Base-by-base conservation (phyloP, 2,888 invertebrate species). In the Acanthopleura granulata region DNA sequence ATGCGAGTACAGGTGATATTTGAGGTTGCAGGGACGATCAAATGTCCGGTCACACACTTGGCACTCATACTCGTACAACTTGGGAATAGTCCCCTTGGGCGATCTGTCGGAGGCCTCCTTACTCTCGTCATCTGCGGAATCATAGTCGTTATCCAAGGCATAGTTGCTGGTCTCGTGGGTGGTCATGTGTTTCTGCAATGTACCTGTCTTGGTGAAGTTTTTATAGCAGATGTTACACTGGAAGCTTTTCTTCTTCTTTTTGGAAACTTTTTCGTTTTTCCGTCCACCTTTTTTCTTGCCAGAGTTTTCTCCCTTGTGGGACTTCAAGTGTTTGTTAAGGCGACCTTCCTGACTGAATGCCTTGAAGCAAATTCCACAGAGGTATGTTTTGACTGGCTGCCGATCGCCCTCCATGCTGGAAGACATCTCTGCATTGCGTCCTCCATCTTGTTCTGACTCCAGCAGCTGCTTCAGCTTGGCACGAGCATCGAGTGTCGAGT, bases 1-100 rank as follows among this genome's bases (percentile, higher is more conserved):
- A 14, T 66, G 66, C 16, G 66, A 22, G 29, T 66, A 66, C 22
- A 66, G 66, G 14, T 66, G 66, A 66, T 66, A 66, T 27, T 66
- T 66, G 25, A 66, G 66, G 66, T 66, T 66, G 29, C 66, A 66
- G 4, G 66, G 66, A 22, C 66, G 66, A 27, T 66, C 66, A 66
- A 66, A 66, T 22, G 66, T 66, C 66, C 66, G 66, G 66, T 66
- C 66, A 66, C 66, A 66, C 3, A 66, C 66, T 25, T 66, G 66
- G 29, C 66, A 66, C 25, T 66, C 66, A 27, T 66, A 66, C 29
- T 66, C 66, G 14, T 66, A 66, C 22, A 66, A 27, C 66, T 66
- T 66, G 66, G 66, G 66, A 27, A 66, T 66, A 25, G 25, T 6
- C 6, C 29, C 25, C 29, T 66, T 66, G 29, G 66, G 66, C 15